phyloP scores from a whole-genome alignment of 2,113 vertebrate genomes.

The Erythrocercus mccallii region DNA sequence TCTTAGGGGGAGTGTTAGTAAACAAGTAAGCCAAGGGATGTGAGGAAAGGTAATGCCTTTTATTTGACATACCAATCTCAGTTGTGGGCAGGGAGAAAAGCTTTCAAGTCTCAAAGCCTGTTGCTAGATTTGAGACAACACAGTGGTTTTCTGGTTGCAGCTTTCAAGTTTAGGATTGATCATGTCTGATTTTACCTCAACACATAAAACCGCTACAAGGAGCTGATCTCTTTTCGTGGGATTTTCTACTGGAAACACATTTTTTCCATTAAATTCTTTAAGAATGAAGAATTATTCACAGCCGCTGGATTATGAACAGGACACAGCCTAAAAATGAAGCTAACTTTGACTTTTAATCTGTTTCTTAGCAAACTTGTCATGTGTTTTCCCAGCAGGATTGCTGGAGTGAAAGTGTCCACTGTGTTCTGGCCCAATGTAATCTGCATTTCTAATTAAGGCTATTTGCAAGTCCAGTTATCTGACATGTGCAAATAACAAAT shows the following conservation, averaged over 20 bases:
- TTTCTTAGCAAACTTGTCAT: neutral
- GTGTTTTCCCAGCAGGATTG: neutral
- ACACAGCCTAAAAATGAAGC: neutral
- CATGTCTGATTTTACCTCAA: neutral
- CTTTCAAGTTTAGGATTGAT: neutral
- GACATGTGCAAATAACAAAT: constrained; percentile 38
- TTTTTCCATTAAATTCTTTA: neutral
- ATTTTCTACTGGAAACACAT: neutral
- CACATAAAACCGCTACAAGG: neutral
- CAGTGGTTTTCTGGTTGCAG: neutral
- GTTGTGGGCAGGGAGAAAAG: neutral
- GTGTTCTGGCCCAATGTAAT: constrained; percentile 2
- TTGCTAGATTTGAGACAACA: neutral
- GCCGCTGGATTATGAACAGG: neutral
- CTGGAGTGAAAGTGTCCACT: constrained; percentile 17
- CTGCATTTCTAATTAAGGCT: constrained; percentile 62
- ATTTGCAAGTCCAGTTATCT: constrained; percentile 47
- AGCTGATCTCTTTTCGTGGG: neutral
- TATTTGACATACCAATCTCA: neutral
- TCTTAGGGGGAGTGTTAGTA: neutral
- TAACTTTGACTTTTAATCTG: neutral
- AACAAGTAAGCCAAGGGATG: neutral
- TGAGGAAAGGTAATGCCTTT: neutral
- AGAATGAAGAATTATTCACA: constrained; percentile 4
- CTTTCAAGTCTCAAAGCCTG: neutral